Conservation (phyloP, 2,797 vertebrate species). For the Acestrorhynchus altus region DNA sequence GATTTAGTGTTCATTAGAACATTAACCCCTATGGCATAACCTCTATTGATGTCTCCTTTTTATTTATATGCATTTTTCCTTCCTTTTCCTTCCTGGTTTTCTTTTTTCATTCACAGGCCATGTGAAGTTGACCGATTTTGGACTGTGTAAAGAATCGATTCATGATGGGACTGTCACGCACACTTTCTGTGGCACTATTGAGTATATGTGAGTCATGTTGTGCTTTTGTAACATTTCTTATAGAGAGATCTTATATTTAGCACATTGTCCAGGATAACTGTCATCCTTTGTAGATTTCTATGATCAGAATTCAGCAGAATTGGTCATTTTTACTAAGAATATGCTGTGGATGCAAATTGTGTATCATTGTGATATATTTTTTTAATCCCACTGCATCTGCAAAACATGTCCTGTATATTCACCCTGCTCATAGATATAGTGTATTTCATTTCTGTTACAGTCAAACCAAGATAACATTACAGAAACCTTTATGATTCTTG, state of each 20-base stretch:
- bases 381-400: too few relatives aligned
- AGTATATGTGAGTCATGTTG: slow-evolving; percentile 90
- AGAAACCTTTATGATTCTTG: too few relatives aligned
- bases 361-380: too few relatives aligned
- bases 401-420: too few relatives aligned
- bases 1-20: not conserved
- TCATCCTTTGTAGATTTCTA: not conserved
- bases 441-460: too few relatives aligned
- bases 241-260: not conserved
- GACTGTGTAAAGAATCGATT: slow-evolving; percentile 98
- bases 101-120: slow-evolving; percentile 79
- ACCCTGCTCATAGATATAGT: too few relatives aligned
- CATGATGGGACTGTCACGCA: slow-evolving; percentile 98
- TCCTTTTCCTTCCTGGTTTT: slow-evolving; percentile 40
- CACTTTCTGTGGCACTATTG: slow-evolving; percentile 98
- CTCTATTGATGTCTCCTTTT: too few relatives aligned
- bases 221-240: not conserved
- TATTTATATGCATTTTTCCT: too few relatives aligned
- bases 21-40: too few relatives aligned
- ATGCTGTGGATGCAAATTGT: too few relatives aligned
- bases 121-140: slow-evolving; percentile 95
- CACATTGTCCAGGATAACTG: too few relatives aligned
- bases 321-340: not conserved
- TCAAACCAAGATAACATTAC: too few relatives aligned
- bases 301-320: not conserved